Evolutionary conservation across 2,888 invertebrate genomes (phyloP).

Genomic region (Trissoscelio sp.): DNA sequence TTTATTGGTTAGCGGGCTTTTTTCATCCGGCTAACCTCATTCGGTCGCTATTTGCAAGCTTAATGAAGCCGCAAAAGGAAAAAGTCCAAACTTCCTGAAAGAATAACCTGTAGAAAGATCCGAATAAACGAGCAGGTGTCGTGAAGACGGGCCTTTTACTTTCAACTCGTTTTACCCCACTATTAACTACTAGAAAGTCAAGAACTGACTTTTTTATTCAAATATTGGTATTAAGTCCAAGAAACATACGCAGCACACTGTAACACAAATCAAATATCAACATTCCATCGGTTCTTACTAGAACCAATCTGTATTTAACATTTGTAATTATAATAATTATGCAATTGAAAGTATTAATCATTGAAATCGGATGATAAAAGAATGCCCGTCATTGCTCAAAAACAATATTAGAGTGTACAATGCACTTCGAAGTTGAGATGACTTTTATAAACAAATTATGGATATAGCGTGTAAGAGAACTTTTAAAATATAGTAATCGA

Average conservation of each 20-base stretch:
- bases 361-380: slow-evolving; percentile 52
- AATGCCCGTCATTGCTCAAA: slow-evolving; percentile 65
- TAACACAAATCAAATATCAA: not conserved
- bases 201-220: no score
- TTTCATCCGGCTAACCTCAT: not conserved
- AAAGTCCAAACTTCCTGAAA: not conserved
- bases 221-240: not conserved
- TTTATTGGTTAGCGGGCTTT: slow-evolving; percentile 27
- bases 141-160: slow-evolving; percentile 15
- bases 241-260: slow-evolving; percentile 15
- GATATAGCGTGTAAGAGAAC: slow-evolving; percentile 41
- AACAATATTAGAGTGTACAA: slow-evolving; percentile 49
- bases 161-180: not conserved
- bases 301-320: no score
- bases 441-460: slow-evolving; percentile 60
- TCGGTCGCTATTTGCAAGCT: slow-evolving; percentile 22
- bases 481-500: slow-evolving; percentile 47
- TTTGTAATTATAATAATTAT: slow-evolving; percentile 29
- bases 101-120: not conserved
- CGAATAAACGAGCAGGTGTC: slow-evolving; percentile 29
- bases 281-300: not conserved
- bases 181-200: no score
- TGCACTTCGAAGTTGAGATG: slow-evolving; percentile 55
- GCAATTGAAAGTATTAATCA: slow-evolving; percentile 62
- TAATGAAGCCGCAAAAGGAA: slow-evolving; percentile 44